Base-by-base conservation (phyloP, 2,113 vertebrate species). In the Albula glossodonta region DNA sequence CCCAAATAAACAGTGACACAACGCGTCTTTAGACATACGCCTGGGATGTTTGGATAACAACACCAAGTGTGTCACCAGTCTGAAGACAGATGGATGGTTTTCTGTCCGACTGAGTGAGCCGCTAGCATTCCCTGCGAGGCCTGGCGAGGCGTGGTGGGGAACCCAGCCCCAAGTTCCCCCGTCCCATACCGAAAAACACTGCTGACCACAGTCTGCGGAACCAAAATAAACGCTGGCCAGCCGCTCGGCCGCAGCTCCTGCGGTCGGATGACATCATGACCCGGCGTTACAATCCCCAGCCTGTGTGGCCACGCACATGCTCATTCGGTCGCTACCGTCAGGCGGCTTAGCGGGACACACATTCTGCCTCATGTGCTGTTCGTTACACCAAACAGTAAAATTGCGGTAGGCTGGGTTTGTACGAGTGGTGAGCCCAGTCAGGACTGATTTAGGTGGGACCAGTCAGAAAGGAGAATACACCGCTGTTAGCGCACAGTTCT, bases 181-280 rank as follows among this genome's bases (percentile, higher is more conserved):
- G 5, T 31, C n/a, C 70, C 82, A 89, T 87, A 87, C 91, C 60
- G 60, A 88, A 86, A 89, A 91, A 83, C 0, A 56, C 8, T 19
- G 79, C 90, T 89, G 88, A 93, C 92, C 91, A 80, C 92, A 92
- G 93, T 89, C 86, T 85, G 88, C 83, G 48, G 81, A 88, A 88
- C 79, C 86, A 83, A 88, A 86, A 89, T 82, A 87, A 86, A 85
- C 85, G 84, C 52, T 50, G 82, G 78, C 78, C 85, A 85, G 50
- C 84, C 53, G 79, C 85, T 82, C 80, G 60, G 25, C 63, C 48
- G 48, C 85, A 60, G 86, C 87, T 84, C 86, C 87, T 87, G 87
- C 52, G 87, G 88, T 87, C 85, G 85, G 22, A 82, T 86, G 82
- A 81, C 90, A 89, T 91, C 4, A 87, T 80, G 78, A 51, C 89